phyloP scores from a whole-genome alignment of 2,888 invertebrate species.

The Tuta absoluta region DNA sequence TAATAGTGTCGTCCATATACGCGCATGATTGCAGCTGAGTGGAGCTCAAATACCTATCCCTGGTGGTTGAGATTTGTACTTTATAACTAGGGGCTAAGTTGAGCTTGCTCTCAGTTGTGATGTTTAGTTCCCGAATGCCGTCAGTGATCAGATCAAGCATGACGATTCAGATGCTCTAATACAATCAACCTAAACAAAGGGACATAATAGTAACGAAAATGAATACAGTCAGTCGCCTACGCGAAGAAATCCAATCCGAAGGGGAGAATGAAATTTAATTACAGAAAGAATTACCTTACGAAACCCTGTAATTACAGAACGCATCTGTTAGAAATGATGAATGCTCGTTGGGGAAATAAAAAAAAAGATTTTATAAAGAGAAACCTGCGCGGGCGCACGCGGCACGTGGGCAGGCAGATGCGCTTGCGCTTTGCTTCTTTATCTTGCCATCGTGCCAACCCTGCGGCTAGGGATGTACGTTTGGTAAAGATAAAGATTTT shows the following conservation, averaged over 20 bases:
- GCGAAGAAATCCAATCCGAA: conserved; percentile 49
- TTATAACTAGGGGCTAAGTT: no score
- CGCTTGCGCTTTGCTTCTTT: conserved; percentile 60
- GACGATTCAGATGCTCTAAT: not conserved
- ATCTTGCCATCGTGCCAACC: conserved; percentile 63
- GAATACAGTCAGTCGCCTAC: conserved; percentile 50
- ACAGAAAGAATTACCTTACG: conserved; percentile 63
- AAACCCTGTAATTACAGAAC: conserved; percentile 67
- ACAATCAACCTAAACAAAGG: conserved; percentile 34
- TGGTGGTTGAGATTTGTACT: no score
- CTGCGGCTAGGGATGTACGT: conserved; percentile 45
- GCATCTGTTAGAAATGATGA: conserved; percentile 75
- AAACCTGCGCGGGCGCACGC: conserved; percentile 63
- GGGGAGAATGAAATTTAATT: conserved; percentile 66
- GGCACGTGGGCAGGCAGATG: conserved; percentile 80
- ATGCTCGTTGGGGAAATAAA: conserved; percentile 68
- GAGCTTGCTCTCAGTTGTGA: no score
- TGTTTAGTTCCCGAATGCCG: no score
- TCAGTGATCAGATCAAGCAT: no score
- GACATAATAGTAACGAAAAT: conserved; percentile 50
- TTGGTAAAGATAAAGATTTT: no score
- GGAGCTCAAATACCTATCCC: no score
- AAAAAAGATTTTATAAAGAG: conserved; percentile 49
- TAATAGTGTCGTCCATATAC: no score
- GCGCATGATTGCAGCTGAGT: no score